phyloP scores from a whole-genome alignment of 2,113 vertebrate genomes.

The Neodontobutis hainanensis region DNA sequence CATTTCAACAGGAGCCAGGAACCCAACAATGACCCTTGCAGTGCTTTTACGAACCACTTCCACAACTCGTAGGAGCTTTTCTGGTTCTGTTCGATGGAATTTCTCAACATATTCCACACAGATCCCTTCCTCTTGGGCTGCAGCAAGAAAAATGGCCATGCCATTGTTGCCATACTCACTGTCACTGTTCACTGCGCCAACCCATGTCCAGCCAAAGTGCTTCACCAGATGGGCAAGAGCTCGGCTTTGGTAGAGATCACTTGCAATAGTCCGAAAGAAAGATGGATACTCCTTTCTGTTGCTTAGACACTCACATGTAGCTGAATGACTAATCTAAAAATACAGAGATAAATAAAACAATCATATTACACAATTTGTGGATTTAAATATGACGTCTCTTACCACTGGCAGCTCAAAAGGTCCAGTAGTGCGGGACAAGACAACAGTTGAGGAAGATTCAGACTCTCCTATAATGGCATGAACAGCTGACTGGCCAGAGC shows the following conservation, averaged over 20 bases:
- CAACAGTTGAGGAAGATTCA: conserved; percentile 78
- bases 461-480: conserved; percentile 80
- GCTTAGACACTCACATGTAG: conserved; percentile 79
- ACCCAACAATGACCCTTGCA: conserved; percentile 73
- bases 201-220: conserved; percentile 80
- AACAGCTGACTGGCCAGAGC: conserved; percentile 66
- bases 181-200: conserved; percentile 75
- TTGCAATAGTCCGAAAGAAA: conserved; percentile 79
- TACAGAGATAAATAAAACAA: background rate
- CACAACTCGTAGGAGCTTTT: conserved; percentile 68
- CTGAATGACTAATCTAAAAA: conserved; percentile 75
- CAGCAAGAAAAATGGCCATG: conserved; percentile 74
- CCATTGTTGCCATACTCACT: conserved; percentile 80
- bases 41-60: conserved; percentile 71
- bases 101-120: conserved; percentile 76
- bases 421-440: conserved; percentile 72
- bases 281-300: conserved; percentile 68
- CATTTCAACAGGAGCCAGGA: conserved; percentile 75
- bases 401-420: conserved; percentile 80
- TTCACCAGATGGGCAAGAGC: conserved; percentile 74
- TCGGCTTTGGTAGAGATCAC: conserved; percentile 72
- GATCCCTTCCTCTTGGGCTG: conserved; percentile 69
- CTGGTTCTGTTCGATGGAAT: conserved; percentile 65
- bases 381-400: conserved; percentile 10
- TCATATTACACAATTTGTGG: no score